Conservation (phyloP, 1,140 invertebrate genomes). For the Bombus difficillimus region DNA sequence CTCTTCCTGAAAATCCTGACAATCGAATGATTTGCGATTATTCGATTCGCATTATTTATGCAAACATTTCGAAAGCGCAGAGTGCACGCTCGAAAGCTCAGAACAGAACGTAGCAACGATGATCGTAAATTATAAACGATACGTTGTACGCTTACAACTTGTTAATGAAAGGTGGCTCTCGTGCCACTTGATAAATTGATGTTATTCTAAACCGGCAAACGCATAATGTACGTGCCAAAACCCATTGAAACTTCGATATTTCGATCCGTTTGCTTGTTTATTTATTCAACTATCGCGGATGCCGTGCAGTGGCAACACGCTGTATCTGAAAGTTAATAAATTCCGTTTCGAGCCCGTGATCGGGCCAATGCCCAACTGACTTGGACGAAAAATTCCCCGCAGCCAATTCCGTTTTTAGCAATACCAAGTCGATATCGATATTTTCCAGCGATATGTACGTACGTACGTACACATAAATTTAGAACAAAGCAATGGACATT, state of each 20-base stretch:
- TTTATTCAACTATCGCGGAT: slow-evolving; percentile 20
- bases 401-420: neutral
- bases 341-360: neutral
- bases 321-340: slow-evolving; percentile 6
- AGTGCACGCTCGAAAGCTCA: no score
- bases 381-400: neutral
- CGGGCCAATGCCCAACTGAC: neutral
- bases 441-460: neutral
- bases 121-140: neutral
- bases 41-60: neutral
- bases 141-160: neutral
- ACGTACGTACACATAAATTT: neutral
- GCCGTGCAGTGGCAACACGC: neutral
- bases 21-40: neutral
- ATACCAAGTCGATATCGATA: neutral
- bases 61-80: neutral
- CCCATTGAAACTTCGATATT: slow-evolving; percentile 28
- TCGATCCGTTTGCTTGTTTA: neutral
- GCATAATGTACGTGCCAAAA: slow-evolving; percentile 7
- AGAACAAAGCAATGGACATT: neutral
- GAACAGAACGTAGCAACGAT: neutral
- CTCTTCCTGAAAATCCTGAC: neutral
- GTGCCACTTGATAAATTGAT: slow-evolving; percentile 2
- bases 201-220: neutral
- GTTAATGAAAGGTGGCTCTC: neutral